Percentiles rank a stretch among this genome's conserved stretches.
phyloP scores from a whole-genome alignment of 1,140 invertebrate species.

The Bombus turneri region DNA sequence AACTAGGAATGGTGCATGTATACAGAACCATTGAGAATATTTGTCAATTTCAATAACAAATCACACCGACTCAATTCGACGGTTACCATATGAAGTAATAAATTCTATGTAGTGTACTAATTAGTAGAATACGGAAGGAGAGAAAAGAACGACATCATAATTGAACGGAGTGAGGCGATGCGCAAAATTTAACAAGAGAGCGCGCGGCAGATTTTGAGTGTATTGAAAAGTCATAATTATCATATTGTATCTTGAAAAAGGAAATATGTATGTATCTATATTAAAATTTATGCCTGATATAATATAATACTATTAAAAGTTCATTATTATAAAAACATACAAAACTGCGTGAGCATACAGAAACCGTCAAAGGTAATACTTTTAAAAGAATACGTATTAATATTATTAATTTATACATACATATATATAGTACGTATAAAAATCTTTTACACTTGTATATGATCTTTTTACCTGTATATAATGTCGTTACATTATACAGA shows the following conservation, averaged over 20 bases:
- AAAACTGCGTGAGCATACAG: not conserved
- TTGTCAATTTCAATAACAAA: too few relatives aligned
- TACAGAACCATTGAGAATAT: too few relatives aligned
- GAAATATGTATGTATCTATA: not conserved
- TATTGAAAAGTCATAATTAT: not conserved
- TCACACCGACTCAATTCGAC: not conserved
- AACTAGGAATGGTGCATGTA: too few relatives aligned
- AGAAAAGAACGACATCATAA: not conserved
- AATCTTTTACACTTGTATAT: too few relatives aligned
- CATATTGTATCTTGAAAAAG: not conserved
- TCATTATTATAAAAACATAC: not conserved
- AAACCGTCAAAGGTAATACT: not conserved
- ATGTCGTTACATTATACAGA: not conserved
- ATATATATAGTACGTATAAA: too few relatives aligned
- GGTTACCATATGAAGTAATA: not conserved
- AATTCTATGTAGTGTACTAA: not conserved
- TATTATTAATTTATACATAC: not conserved
- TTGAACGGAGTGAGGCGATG: not conserved
- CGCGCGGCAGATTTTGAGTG: not conserved
- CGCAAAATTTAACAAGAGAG: not conserved
- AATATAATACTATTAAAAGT: not conserved
- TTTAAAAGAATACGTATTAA: not conserved
- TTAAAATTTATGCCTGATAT: not conserved
- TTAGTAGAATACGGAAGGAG: not conserved
- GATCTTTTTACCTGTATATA: too few relatives aligned